Evolutionary conservation across 2,888 invertebrate genomes (phyloP).

Genomic region (Lasioglossum malachurum): DNA sequence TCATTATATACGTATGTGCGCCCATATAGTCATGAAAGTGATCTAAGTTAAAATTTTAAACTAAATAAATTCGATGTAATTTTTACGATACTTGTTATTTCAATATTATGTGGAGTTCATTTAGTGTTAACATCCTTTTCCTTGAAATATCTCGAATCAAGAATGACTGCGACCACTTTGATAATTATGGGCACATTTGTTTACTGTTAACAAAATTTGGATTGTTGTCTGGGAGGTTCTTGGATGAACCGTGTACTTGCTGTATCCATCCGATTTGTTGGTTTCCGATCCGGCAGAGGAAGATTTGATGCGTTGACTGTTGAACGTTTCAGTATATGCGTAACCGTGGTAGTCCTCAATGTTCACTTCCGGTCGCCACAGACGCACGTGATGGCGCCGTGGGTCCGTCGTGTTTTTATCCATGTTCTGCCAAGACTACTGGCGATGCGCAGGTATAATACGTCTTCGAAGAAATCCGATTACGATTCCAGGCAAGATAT

Average conservation of each 20-base stretch:
- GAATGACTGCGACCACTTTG: too few relatives aligned
- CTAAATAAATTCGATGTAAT: too few relatives aligned
- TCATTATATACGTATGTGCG: too few relatives aligned
- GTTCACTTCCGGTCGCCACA: constrained; percentile 99
- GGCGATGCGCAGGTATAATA: constrained; percentile 92
- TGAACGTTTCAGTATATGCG: constrained; percentile 91
- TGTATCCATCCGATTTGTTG: not conserved
- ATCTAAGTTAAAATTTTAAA: too few relatives aligned
- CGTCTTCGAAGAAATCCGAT: constrained; percentile 71
- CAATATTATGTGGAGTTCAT: too few relatives aligned
- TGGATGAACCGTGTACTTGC: not conserved
- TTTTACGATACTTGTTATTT: too few relatives aligned
- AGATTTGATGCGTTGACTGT: constrained; percentile 2
- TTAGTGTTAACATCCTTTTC: too few relatives aligned
- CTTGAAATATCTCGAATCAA: too few relatives aligned
- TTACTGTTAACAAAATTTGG: not conserved
- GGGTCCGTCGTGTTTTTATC: constrained; percentile 98
- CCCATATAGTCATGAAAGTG: too few relatives aligned
- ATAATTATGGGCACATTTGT: too few relatives aligned
- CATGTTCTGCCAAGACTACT: constrained; percentile 97
- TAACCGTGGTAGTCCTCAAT: constrained; percentile 98
- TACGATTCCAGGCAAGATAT: constrained; percentile 74
- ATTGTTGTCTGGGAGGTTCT: not conserved
- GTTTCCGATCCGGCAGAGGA: not conserved
- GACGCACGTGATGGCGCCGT: constrained; percentile 98